Evolutionary conservation across 2,888 invertebrate genomes (phyloP), one percentile per base, ranked within the genome.

Genomic region (Lottia scabra): DNA sequence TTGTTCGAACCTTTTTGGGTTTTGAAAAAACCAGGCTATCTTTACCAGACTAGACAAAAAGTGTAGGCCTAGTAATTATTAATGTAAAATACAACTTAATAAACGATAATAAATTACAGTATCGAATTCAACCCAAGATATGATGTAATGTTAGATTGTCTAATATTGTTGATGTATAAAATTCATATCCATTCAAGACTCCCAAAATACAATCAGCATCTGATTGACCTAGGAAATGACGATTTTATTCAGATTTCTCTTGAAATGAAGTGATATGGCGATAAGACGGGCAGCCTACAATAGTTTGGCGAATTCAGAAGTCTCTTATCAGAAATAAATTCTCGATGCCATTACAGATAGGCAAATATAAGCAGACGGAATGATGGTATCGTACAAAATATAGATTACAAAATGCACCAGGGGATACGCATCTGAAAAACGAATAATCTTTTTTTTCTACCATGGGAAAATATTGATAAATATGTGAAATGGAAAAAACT

Each of bases 221-320:
- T 38, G 38, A 38, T 38, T 38, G 38, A 38, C 38, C 38, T 38
- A 38, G 38, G 38, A 38, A 38, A 38, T 38, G 38, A 38, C 38
- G 38, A 38, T 38, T 38, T 19, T 56, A 56, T 56, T 56, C 56
- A 23, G 56, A 23, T 56, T 56, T 56, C 56, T 19, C 56, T 19
- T 23, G 56, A 23, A 56, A 19, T 56, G 19, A 23, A 13, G 19
- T 56, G 56, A 56, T 56, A 56, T 23, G 12, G 23, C 19, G 56
- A 56, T 56, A 56, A 56, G 23, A 23, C 56, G 19, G 13, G 56
- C 23, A 23, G 19, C 23, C 19, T 56, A 56, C 56, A 56, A 56
- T 56, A 56, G 56, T 56, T 38, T 56, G 56, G 56, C 56, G 56
- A 56, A 56, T 56, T 56, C 56, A 56, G 56, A 56, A 56, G 56